Base-by-base conservation (phyloP, 2,888 invertebrate species). In the Morinoia aosen region DNA sequence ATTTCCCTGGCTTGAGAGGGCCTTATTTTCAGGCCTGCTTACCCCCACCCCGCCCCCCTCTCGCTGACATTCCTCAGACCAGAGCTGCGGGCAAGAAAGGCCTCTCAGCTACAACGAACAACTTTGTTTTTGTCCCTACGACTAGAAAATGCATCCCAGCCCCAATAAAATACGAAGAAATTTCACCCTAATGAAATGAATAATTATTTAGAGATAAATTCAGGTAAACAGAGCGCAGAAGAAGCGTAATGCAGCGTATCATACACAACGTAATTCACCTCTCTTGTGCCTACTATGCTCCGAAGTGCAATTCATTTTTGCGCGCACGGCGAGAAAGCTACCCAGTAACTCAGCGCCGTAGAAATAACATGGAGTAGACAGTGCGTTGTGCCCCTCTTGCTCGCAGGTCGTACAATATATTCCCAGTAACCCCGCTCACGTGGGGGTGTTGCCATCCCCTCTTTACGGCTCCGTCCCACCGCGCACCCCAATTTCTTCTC, bases 11-110 rank as follows among this genome's bases (percentile, higher is more conserved):
- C 57, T 57, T 57, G 39, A 57, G 33, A 76, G 48, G n/a, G 39
- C 88, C 64, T 91, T 76, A 76, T 61, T 96, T 88, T 90, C 95
- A 58, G 57, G 64, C 91, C n/a, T 91, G 40, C 58, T 58, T 33
- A n/a, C 91, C 88, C 64, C 93, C 88, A 40, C 76, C 76, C 95
- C 64, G 64, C 94, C 61, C 61, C 91, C 91, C 91, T 91, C 91
- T 76, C 95, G 57, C 48, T 25, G 25, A 61, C 95, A 93, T 93
- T 95, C 93, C 58, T 19, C 58, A 90, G 64, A 93, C 57, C 57
- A 12, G 56, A 48, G 33, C 25, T 93, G 57, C 93, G 57, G 93
- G 93, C 93, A 93, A 57, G 93, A 93, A 93, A 57, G 93, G 48
- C 93, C 56, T 93, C 48, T 57, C 93, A 93, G 93, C 93, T 93